Base-by-base conservation (phyloP, 2,113 vertebrate species). In the Calyptommatus sinebrachiatus region DNA sequence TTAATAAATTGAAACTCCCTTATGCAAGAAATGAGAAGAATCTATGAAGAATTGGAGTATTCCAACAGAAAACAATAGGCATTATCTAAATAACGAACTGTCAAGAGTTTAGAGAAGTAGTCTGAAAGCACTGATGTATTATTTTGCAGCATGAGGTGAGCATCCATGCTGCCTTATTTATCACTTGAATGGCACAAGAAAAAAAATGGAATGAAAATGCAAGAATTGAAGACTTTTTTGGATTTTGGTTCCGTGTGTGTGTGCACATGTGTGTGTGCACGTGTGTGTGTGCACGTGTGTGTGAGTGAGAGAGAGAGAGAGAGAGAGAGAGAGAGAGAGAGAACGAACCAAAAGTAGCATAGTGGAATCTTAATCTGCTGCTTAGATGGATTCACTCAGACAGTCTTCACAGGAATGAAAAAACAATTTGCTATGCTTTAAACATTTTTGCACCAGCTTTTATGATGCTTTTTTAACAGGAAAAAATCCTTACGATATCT, bases 131-230 rank as follows among this genome's bases (percentile, higher is more conserved):
- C 8, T 79, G 79, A 77, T 63, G 69, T 1, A 2, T 73, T 83
- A n/a, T 0, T 0, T 71, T 85, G 69, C 71, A 81, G 81, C 20
- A 75, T 46, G 46, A 79, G 70, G 70, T 14, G 31, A 83, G 71
- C 76, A 85, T 83, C 85, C 62, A 31, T 4, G 74, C 74, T 83
- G 74, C 72, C 85, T 85, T 78, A 83, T 83, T 81, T n/a, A 20
- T 66, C 66, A 61, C 71, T 86, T 85, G 74, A 76, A 82, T 73
- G 26, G 12, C 78, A 78, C 76, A 83, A 75, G 72, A n/a, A 81
- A 84, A 86, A 81, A 81, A 76, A 66, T 83, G 80, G 10, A 1
- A 53, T 71, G 82, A 81, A 77, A 74, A 46, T 80, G 77, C 61
- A 11, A 41, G 63, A 79, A 78, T 66, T 87, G 75, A 81, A 68